Conservation (phyloP, 1,140 invertebrate species). For the Trachelipus rathkii region DNA sequence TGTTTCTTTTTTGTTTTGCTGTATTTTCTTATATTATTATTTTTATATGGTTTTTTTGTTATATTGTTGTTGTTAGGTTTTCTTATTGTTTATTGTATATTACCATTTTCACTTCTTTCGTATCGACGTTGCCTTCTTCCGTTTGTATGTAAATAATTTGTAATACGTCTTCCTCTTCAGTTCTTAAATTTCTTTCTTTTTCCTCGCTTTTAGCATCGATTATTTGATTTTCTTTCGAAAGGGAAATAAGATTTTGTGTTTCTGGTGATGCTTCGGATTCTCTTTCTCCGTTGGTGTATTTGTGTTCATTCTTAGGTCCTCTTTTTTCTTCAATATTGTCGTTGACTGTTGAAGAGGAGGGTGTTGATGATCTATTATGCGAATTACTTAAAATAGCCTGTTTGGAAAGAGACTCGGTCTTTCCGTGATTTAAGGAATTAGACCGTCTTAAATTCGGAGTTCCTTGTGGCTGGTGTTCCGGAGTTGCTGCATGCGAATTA, state of each 20-base stretch:
- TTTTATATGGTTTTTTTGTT: too few relatives aligned
- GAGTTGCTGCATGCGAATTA: not conserved
- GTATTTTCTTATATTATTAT: too few relatives aligned
- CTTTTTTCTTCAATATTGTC: not conserved
- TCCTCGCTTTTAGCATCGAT: not conserved
- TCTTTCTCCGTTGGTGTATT: not conserved
- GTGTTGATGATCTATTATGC: not conserved
- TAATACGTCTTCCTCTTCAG: not conserved
- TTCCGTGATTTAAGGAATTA: not conserved
- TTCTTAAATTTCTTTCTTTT: not conserved
- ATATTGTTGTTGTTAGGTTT: too few relatives aligned
- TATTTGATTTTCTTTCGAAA: not conserved
- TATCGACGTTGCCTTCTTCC: slow-evolving; percentile 2
- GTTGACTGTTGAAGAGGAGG: not conserved
- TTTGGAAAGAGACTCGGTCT: not conserved
- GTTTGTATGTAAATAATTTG: slow-evolving; percentile 5
- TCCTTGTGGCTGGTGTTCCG: not conserved
- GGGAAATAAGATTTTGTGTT: not conserved
- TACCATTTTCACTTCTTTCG: too few relatives aligned
- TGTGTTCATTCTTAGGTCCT: not conserved
- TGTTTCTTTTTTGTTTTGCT: too few relatives aligned
- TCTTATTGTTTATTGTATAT: too few relatives aligned
- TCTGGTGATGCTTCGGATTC: not conserved
- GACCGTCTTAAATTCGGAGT: not conserved
- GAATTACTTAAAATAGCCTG: not conserved